A percentile compares a stretch with the other conserved stretches of the same genome.
Conservation (phyloP, 2,113 vertebrate genomes). For the Catharus minimus region DNA sequence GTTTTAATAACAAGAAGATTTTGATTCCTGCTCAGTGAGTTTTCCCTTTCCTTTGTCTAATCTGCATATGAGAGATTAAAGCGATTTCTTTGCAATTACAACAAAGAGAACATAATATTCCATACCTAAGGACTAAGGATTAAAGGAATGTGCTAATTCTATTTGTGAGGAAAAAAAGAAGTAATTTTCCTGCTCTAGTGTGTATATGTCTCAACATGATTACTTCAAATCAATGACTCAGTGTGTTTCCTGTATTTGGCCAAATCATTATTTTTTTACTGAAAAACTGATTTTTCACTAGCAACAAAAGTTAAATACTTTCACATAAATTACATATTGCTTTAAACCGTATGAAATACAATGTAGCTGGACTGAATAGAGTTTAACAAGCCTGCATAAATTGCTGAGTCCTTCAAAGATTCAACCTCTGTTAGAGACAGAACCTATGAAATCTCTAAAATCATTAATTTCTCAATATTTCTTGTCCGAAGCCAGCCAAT, state of each 20-base stretch:
- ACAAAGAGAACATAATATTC: background rate
- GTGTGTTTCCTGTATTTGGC: background rate
- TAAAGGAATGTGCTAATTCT: background rate
- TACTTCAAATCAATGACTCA: background rate
- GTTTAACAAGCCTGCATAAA: background rate
- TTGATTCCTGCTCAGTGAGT: background rate
- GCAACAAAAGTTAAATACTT: background rate
- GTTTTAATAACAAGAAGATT: slow-evolving; percentile 42
- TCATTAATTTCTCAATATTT: background rate
- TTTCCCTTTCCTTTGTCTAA: slow-evolving; percentile 15
- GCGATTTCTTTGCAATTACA: slow-evolving; percentile 24
- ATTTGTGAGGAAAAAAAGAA: background rate
- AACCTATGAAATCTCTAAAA: background rate
- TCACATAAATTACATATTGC: background rate
- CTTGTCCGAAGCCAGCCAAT: background rate
- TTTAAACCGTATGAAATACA: background rate
- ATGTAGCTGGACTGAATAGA: background rate
- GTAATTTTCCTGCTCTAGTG: background rate
- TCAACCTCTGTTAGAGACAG: background rate
- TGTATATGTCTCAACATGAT: background rate
- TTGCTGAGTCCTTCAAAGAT: background rate
- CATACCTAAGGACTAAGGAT: background rate
- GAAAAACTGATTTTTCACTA: background rate
- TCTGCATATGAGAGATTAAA: slow-evolving; percentile 39
- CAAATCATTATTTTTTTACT: background rate